These are phyloP conservation scores for Centruroides vittatus DNA, from an alignment of 1,140 invertebrate genomes.

Conservation along the genomic window DNA sequence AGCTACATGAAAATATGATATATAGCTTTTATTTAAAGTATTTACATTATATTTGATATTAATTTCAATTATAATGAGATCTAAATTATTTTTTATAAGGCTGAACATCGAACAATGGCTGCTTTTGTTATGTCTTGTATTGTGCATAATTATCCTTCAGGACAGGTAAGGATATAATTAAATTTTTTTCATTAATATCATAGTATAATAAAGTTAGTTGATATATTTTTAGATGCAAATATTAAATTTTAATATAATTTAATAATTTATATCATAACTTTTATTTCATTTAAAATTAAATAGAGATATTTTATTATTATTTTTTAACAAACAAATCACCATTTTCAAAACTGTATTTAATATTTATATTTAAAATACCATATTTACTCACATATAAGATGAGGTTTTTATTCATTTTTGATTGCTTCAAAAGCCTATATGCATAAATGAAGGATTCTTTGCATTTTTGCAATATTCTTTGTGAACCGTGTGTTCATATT, in stretches of 20 bases:
- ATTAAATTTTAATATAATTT: neutral
- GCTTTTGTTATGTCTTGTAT: constrained; percentile 85
- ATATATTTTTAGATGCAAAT: neutral
- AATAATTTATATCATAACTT: neutral
- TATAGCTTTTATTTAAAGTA: no score
- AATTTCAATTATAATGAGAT: no score
- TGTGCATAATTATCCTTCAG: constrained; percentile 70
- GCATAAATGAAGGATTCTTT: no score
- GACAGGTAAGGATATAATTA: constrained; percentile 40
- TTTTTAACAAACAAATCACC: neutral
- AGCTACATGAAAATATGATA: no score
- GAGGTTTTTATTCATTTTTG: no score
- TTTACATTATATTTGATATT: no score
- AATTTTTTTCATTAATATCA: neutral
- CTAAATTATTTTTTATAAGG: constrained; percentile 33
- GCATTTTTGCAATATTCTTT: no score
- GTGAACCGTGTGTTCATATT: no score
- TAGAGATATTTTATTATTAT: neutral
- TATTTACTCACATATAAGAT: no score
- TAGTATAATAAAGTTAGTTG: neutral
- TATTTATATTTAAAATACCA: no score
- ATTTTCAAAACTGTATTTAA: neutral
- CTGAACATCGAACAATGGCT: constrained; percentile 71
- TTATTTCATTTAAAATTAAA: neutral
- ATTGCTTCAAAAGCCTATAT: no score